Base-by-base conservation (phyloP, 2,888 invertebrate genomes). In the Mellilla xanthometata region DNA sequence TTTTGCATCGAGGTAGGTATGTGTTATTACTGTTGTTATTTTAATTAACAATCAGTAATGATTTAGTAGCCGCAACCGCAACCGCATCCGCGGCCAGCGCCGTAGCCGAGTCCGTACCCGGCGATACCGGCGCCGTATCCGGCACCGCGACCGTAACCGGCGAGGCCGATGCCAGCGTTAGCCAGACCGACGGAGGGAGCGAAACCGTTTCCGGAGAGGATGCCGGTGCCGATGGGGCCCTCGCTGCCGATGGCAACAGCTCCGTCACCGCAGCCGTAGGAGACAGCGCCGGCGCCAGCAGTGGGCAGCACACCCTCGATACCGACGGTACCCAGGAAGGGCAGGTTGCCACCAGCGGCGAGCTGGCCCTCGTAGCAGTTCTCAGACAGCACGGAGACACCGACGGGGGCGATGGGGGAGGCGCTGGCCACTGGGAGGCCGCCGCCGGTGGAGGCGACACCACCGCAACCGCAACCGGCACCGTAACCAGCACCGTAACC, bases 251-350 rank as follows among this genome's bases (percentile, higher is more conserved):
- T 61, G 27, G 62, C 60, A 11, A 56, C 36, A 26, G 47, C 51
- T 5, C 62, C 64, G 40, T 48, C 44, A 6, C 75, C 73, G 39
- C 73, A 72, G 3, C 70, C 64, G 34, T 73, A 74, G 1, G 61
- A 43, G 2, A 72, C 65, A 2, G 56, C 48, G 24, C 68, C 69
- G 33, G 60, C 44, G 0, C 74, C 74, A 35, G 56, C 60, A 3
- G 73, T 63, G 8, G 73, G 71, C 5, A 76, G 32, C n/a, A 51
- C 56, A 1, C 75, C 76, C 30, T 71, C 65, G 24, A 77, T 15
- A 12, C 43, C 51, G 1, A 70, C 63, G 3, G 59, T 52, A 3
- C 69, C 66, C n/a, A 65, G 42, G 48, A 73, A 66, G 1, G 71
- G 71, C 38, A 72, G 57, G 44, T 63, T 60, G 11, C 72, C 72